Evolutionary conservation across 2,888 invertebrate genomes (phyloP).

Genomic region (Piscicola geometra): DNA sequence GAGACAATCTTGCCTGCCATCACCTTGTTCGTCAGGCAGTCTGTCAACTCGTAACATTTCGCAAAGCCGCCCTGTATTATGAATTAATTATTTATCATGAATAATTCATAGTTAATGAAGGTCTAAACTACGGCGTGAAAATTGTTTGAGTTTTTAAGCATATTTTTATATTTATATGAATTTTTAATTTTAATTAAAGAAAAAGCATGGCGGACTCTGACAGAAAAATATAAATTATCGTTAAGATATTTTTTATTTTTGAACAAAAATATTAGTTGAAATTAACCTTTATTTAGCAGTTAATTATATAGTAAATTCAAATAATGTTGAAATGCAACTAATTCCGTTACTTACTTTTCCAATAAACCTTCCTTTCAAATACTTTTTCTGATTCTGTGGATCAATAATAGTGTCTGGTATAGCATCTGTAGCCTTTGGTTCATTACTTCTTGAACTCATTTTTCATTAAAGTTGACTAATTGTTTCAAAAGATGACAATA

Average conservation of each 20-base stretch:
- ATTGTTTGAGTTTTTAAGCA: too few relatives aligned
- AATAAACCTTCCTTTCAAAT: conserved; percentile 66
- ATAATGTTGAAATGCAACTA: too few relatives aligned
- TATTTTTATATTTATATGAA: too few relatives aligned
- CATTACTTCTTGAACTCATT: conserved; percentile 15
- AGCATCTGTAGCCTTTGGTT: conserved; percentile 7
- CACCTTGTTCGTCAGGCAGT: conserved; percentile 70
- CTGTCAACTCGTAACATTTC: conserved; percentile 92
- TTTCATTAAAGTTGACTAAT: background rate
- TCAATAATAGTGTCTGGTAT: conserved; percentile 71
- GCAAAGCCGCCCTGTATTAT: conserved; percentile 82
- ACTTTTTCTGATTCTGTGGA: conserved; percentile 68
- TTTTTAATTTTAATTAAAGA: too few relatives aligned
- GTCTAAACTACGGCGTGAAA: too few relatives aligned
- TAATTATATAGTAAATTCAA: too few relatives aligned
- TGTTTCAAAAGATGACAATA: conserved; percentile 33
- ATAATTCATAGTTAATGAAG: too few relatives aligned
- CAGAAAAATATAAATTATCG: background rate
- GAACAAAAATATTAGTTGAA: background rate
- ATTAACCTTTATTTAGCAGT: background rate
- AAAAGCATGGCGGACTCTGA: too few relatives aligned
- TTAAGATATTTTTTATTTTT: background rate
- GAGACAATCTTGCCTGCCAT: conserved; percentile 93
- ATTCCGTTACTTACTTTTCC: conserved; percentile 55
- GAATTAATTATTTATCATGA: background rate